phyloP scores from a whole-genome alignment of 2,113 vertebrate species.

The Numida meleagris region DNA sequence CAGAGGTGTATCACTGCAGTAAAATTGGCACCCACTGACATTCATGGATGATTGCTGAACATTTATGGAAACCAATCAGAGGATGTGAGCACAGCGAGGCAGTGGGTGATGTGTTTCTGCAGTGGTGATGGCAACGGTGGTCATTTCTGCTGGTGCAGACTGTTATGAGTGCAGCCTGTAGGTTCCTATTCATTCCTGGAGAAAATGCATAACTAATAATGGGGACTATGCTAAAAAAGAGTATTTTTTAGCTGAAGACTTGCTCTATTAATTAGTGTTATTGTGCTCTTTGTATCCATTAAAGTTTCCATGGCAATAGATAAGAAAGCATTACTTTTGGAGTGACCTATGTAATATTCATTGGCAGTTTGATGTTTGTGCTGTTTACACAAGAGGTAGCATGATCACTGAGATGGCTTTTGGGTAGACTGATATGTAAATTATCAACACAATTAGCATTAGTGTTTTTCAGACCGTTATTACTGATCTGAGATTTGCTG shows the following conservation, averaged over 20 bases:
- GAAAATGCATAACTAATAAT: background rate
- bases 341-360: background rate
- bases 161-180: background rate
- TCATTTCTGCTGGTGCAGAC: background rate
- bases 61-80: background rate
- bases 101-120: background rate
- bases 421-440: background rate
- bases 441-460: accelerated
- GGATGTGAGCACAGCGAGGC: too few relatives aligned
- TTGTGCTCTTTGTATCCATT: too few relatives aligned
- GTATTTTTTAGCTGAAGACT: too few relatives aligned
- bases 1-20: too few relatives aligned
- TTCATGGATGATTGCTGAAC: background rate
- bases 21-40: too few relatives aligned
- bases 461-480: background rate
- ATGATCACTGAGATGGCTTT: background rate
- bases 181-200: background rate
- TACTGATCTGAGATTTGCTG: background rate
- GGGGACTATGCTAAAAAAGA: too few relatives aligned
- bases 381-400: background rate
- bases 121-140: too few relatives aligned
- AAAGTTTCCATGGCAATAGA: too few relatives aligned
- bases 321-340: too few relatives aligned
- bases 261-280: too few relatives aligned
- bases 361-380: background rate